Evolutionary conservation across 2,797 vertebrate genomes (phyloP).

Genomic region (Psittacula echo): DNA sequence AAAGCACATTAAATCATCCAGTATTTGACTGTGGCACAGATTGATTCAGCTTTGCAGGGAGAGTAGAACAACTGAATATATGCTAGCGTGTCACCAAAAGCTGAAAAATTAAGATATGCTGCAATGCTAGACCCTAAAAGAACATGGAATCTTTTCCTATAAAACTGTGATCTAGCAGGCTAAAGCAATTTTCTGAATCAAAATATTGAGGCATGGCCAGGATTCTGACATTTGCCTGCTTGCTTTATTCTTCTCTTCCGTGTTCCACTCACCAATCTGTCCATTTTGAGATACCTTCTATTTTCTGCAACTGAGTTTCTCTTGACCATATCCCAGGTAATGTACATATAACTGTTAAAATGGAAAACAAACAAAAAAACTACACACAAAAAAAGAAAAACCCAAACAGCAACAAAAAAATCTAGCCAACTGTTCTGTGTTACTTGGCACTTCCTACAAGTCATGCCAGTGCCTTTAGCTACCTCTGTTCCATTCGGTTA

Average conservation of each 20-base stretch:
- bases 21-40: constrained; percentile 39
- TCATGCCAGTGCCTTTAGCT: not conserved
- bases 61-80: not conserved
- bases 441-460: not conserved
- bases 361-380: not conserved
- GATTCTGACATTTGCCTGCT: not conserved
- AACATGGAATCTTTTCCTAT: not conserved
- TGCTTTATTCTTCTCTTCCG: not conserved
- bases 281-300: not conserved
- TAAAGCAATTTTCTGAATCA: not conserved
- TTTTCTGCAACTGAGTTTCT: not conserved
- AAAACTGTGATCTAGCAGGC: not conserved
- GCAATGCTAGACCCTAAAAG: not conserved
- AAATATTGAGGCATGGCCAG: not conserved
- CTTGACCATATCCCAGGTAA: not conserved
- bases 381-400: not conserved
- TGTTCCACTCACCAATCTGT: too few species aligned
- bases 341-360: not conserved
- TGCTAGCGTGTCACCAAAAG: not conserved
- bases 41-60: constrained; percentile 1
- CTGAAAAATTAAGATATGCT: not conserved
- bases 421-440: not conserved
- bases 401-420: not conserved
- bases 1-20: constrained; percentile 52
- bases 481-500: not conserved